Conservation (phyloP, 2,797 vertebrate species). For the Fundulus diaphanus region DNA sequence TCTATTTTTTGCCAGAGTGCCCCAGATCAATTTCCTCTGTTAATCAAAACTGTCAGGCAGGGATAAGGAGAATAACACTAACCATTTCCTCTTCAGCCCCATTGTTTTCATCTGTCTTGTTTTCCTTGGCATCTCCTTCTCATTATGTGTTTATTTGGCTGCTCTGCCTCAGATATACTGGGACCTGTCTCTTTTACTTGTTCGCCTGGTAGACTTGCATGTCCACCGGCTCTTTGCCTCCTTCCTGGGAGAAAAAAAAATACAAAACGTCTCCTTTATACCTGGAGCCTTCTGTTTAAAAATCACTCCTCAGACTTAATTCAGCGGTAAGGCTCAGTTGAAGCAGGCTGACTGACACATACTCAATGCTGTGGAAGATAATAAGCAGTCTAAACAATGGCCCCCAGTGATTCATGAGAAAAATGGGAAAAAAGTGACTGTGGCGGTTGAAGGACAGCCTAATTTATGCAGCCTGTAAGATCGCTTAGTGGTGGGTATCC, state of each 20-base stretch:
- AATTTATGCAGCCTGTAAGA: constrained; percentile 4
- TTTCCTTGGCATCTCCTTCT: constrained; percentile 15
- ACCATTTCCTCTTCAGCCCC: constrained; percentile 8
- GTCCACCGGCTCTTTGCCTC: constrained; percentile 28
- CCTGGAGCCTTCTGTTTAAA: constrained; percentile 16
- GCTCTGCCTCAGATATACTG: constrained; percentile 13
- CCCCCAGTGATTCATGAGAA: constrained; percentile 22
- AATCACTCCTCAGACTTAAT: constrained; percentile 20
- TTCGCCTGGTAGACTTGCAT: constrained; percentile 19
- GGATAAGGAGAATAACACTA: constrained; percentile 1
- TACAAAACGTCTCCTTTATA: neutral
- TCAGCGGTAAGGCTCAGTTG: constrained; percentile 2
- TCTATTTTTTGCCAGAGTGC: neutral
- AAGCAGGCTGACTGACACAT: constrained; percentile 12
- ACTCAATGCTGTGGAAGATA: constrained; percentile 27
- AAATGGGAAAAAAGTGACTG: constrained; percentile 6
- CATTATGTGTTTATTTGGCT: constrained; percentile 39
- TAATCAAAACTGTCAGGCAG: constrained; percentile 8
- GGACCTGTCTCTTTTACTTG: constrained; percentile 50
- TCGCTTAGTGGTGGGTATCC: neutral
- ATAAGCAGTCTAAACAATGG: constrained; percentile 20
- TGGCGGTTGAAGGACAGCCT: neutral
- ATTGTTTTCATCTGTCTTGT: neutral
- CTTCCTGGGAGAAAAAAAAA: constrained; percentile 15
- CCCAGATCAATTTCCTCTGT: constrained; percentile 2